These are phyloP conservation scores for Falco berigora DNA, from an alignment of 2,797 vertebrate genomes.

Conservation along the genomic window DNA sequence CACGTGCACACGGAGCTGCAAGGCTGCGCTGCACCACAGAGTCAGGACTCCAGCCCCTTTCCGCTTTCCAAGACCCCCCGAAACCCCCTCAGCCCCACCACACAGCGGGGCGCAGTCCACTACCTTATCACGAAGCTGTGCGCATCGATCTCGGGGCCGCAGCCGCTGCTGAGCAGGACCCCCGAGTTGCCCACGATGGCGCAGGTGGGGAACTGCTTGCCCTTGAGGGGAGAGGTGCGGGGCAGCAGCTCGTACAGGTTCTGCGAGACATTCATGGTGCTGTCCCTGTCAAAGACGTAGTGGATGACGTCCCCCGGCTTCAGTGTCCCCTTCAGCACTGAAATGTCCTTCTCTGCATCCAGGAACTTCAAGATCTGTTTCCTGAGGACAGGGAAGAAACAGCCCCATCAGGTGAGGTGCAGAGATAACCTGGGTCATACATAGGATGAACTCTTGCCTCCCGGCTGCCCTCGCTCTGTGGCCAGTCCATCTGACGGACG, in stretches of 20 bases:
- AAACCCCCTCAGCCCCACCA: accelerated
- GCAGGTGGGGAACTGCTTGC: conserved; percentile 86
- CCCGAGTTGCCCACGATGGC: conserved; percentile 97
- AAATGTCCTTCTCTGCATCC: conserved; percentile 94
- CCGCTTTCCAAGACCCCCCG: not conserved
- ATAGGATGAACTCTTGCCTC: not conserved
- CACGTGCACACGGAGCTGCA: accelerated
- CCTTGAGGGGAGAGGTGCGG: conserved; percentile 86
- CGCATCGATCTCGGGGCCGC: conserved; percentile 87
- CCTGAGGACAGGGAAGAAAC: conserved; percentile 65
- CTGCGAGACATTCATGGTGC: conserved; percentile 92
- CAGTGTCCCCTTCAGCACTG: conserved; percentile 90
- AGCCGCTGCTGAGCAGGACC: conserved; percentile 91
- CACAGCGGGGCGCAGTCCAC: accelerated
- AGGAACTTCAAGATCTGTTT: conserved; percentile 92
- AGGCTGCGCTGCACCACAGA: not conserved
- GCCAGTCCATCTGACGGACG: not conserved
- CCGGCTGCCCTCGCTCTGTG: not conserved
- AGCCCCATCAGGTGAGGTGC: not conserved
- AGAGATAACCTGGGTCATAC: not conserved
- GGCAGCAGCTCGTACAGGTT: conserved; percentile 92
- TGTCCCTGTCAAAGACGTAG: conserved; percentile 93
- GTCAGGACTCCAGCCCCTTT: not conserved
- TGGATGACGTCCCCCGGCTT: conserved; percentile 92
- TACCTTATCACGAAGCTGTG: conserved; percentile 95